A percentile compares a stretch with the other conserved stretches of the same genome.
Evolutionary conservation across 1,140 invertebrate genomes (phyloP).

Genomic region (Druon quercuslanigerum): DNA sequence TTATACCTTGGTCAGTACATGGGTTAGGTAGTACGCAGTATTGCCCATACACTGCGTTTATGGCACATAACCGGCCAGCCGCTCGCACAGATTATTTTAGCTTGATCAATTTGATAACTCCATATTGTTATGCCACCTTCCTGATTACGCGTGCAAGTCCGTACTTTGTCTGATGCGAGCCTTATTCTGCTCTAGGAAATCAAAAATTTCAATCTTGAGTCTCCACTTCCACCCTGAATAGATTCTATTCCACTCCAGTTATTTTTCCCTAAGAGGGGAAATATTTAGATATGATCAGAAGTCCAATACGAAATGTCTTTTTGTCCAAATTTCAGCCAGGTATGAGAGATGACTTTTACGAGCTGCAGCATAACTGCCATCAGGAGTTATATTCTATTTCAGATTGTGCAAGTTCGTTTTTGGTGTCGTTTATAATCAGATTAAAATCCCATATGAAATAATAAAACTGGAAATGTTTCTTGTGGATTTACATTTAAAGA

Average conservation of each 20-base stretch:
- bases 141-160: slow-evolving; percentile 65
- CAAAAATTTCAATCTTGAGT: slow-evolving; percentile 25
- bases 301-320: slow-evolving; percentile 2
- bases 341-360: slow-evolving; percentile 17
- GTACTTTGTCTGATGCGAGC: slow-evolving; percentile 41
- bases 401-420: slow-evolving; percentile 12
- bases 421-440: neutral
- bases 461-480: neutral
- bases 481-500: neutral
- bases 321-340: slow-evolving; percentile 16
- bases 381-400: neutral
- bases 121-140: slow-evolving; percentile 64
- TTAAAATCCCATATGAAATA: neutral
- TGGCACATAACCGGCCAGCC: slow-evolving; percentile 72
- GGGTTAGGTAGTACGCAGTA: slow-evolving; percentile 67
- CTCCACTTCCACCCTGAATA: neutral
- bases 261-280: neutral
- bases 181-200: slow-evolving; percentile 19
- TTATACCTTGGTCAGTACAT: slow-evolving; percentile 63
- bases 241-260: neutral
- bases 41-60: slow-evolving; percentile 74
- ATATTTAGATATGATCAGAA: slow-evolving; percentile 9
- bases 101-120: slow-evolving; percentile 77
- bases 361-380: neutral
- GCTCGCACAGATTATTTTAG: slow-evolving; percentile 75